phyloP scores from a whole-genome alignment of 2,888 invertebrate species.

The Scelioninae gen. 1 region DNA sequence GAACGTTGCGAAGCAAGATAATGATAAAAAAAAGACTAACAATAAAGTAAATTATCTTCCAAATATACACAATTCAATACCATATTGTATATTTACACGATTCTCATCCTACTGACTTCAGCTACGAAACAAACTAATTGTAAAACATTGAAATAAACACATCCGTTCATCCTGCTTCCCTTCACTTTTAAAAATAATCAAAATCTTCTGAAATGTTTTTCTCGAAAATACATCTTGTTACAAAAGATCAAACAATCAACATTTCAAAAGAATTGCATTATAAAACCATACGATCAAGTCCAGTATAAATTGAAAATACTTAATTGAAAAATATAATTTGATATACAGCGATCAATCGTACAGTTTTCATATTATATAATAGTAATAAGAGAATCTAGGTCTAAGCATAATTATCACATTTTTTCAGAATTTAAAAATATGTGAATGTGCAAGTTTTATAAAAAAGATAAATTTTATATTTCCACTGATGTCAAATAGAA shows the following conservation, averaged over 20 bases:
- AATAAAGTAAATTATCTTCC: slow-evolving; percentile 11
- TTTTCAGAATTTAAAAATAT: no score
- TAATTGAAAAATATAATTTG: not conserved
- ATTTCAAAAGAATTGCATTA: not conserved
- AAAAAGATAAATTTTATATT: no score
- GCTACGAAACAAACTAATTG: not conserved
- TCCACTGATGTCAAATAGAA: no score
- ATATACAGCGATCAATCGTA: not conserved
- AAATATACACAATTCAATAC: slow-evolving; percentile 1
- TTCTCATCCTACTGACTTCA: not conserved
- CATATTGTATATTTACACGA: slow-evolving; percentile 21
- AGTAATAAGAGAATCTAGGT: no score
- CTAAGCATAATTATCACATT: not conserved
- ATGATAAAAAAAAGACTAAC: not conserved
- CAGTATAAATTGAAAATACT: not conserved
- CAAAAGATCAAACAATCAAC: not conserved
- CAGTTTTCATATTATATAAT: not conserved
- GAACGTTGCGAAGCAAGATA: slow-evolving; percentile 7
- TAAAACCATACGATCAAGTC: not conserved
- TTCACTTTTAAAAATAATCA: not conserved
- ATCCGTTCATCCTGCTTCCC: not conserved
- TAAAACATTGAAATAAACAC: slow-evolving; percentile 3
- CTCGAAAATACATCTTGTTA: not conserved
- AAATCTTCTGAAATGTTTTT: not conserved
- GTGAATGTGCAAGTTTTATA: no score